Evolutionary conservation across 2,797 vertebrate species (phyloP).

Genomic region (Poecilia gillii): DNA sequence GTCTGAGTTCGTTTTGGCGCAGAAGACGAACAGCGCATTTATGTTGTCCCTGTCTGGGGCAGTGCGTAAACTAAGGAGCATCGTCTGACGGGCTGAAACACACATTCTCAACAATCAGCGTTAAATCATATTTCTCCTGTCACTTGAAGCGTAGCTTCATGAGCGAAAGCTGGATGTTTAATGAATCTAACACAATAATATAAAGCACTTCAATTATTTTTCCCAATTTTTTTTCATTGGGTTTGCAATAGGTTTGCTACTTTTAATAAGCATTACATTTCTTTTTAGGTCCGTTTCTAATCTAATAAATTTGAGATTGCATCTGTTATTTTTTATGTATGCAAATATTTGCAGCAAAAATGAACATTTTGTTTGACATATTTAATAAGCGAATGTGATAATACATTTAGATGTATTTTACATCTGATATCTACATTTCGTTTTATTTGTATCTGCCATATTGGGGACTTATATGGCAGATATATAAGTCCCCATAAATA

Average conservation of each 20-base stretch:
- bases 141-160: background rate
- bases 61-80: background rate
- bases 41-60: background rate
- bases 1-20: conserved; percentile 5
- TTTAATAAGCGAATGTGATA: background rate
- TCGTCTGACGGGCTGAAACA: background rate
- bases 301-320: background rate
- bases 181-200: background rate
- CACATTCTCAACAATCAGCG: background rate
- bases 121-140: background rate
- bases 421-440: background rate
- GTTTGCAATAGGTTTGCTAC: background rate
- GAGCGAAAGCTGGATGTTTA: background rate
- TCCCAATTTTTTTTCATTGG: background rate
- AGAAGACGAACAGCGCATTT: background rate
- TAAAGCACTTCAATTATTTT: background rate
- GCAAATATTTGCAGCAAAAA: background rate
- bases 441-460: background rate
- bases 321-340: background rate
- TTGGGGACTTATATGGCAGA: background rate
- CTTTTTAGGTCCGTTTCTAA: background rate
- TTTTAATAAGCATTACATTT: background rate
- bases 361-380: background rate
- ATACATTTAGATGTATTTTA: background rate
- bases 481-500: no score